Percentiles rank a stretch among this genome's conserved stretches.
Evolutionary conservation across 2,797 vertebrate species (phyloP).

Genomic region (Sebastes hopkinsi): DNA sequence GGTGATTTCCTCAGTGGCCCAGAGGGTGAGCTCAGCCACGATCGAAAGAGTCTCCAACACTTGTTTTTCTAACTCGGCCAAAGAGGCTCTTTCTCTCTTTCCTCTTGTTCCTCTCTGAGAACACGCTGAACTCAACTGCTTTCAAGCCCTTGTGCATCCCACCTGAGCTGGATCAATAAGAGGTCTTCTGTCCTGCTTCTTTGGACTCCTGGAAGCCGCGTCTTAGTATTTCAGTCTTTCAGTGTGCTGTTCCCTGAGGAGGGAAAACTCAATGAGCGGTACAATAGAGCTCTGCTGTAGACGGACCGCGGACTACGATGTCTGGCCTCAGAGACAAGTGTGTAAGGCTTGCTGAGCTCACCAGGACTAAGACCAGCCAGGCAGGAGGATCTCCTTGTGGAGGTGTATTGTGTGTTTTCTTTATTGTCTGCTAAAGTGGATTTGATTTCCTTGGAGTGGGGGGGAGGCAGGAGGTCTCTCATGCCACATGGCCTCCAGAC

Average conservation of each 20-base stretch:
- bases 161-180: slow-evolving; percentile 38
- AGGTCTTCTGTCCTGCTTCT: slow-evolving; percentile 10
- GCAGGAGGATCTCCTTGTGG: slow-evolving; percentile 25
- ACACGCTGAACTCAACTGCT: slow-evolving; percentile 17
- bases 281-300: neutral
- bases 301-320: neutral
- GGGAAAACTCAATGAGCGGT: slow-evolving; percentile 6
- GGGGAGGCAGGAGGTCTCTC: neutral
- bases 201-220: slow-evolving; percentile 17
- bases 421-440: slow-evolving; percentile 24
- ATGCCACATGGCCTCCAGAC: slow-evolving; percentile 40
- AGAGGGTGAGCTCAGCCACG: neutral
- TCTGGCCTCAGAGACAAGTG: slow-evolving; percentile 13
- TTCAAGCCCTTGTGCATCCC: slow-evolving; percentile 8
- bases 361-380: slow-evolving; percentile 18
- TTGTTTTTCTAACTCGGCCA: neutral
- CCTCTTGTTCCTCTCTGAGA: slow-evolving; percentile 2
- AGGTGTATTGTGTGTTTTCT: slow-evolving; percentile 23
- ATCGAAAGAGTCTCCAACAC: neutral
- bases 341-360: slow-evolving; percentile 16
- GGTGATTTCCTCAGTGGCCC: neutral
- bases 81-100: neutral
- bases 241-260: neutral
- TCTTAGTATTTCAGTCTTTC: slow-evolving; percentile 18
- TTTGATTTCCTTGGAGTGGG: slow-evolving; percentile 39